phyloP scores from a whole-genome alignment of 2,113 vertebrate genomes.

The Coregonus clupeaformis region DNA sequence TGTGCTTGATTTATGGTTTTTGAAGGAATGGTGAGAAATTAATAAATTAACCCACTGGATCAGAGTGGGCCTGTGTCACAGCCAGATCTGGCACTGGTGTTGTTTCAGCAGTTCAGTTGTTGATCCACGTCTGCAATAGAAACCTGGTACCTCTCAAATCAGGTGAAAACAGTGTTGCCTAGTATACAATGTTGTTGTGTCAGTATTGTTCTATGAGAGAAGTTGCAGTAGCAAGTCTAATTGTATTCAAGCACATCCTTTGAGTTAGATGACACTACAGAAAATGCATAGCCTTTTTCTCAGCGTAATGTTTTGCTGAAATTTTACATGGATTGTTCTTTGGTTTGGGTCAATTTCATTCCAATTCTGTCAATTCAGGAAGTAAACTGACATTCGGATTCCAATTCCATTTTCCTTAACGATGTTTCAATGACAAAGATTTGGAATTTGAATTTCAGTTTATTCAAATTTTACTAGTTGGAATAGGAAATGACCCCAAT shows the following conservation, averaged over 20 bases:
- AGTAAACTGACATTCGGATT: too few species aligned
- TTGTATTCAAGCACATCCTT: not conserved
- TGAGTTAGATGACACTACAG: too few species aligned
- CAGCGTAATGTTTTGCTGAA: too few species aligned
- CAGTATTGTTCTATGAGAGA: not conserved
- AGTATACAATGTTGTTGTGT: not conserved
- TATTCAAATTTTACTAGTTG: too few species aligned
- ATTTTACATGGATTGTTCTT: not conserved
- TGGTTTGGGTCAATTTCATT: too few species aligned
- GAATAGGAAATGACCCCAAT: too few species aligned
- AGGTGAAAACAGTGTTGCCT: not conserved
- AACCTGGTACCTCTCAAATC: not conserved
- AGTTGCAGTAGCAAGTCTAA: not conserved
- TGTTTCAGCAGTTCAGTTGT: not conserved
- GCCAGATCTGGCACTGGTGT: not conserved
- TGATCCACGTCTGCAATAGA: not conserved
- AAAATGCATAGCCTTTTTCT: too few species aligned
- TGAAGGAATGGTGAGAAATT: conserved; percentile 61
- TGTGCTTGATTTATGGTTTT: conserved; percentile 81
- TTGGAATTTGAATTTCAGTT: too few species aligned
- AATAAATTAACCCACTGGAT: conserved; percentile 41
- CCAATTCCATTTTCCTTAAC: too few species aligned
- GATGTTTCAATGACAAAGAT: too few species aligned
- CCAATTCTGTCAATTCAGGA: too few species aligned
- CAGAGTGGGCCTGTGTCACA: conserved; percentile 26